phyloP scores from a whole-genome alignment of 2,797 vertebrate genomes.

The Nothura maculosa region DNA sequence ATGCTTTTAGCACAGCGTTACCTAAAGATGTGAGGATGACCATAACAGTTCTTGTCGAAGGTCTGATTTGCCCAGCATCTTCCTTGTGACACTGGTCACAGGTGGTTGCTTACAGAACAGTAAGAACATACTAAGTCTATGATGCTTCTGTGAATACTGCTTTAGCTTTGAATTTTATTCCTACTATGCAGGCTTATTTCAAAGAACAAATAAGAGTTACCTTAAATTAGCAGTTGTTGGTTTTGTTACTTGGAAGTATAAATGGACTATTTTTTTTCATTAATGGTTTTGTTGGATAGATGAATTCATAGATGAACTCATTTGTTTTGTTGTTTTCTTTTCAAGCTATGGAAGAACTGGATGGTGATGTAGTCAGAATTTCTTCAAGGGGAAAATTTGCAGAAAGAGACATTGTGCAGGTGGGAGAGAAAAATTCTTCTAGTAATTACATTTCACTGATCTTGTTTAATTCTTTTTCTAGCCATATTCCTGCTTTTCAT shows the following conservation, averaged over 20 bases:
- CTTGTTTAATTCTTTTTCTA: background rate
- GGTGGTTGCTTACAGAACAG: background rate
- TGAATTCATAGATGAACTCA: background rate
- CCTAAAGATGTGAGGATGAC: background rate
- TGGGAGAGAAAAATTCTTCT: slow-evolving; percentile 68
- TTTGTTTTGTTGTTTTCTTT: background rate
- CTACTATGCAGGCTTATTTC: background rate
- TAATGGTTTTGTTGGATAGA: background rate
- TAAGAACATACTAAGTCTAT: background rate
- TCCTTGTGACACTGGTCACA: background rate
- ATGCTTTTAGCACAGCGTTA: background rate
- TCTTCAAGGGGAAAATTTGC: slow-evolving; percentile 95
- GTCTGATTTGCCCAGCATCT: background rate
- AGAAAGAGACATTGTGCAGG: slow-evolving; percentile 98
- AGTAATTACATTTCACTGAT: background rate
- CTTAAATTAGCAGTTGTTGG: background rate
- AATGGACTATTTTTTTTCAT: background rate
- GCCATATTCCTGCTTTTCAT: background rate
- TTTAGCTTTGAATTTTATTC: background rate
- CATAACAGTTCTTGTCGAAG: background rate
- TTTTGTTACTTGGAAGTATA: background rate
- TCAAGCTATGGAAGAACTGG: slow-evolving; percentile 96
- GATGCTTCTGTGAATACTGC: background rate
- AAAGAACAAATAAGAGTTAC: background rate
- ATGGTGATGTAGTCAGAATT: slow-evolving; percentile 95